Conservation (phyloP, 2,797 vertebrate species). For the Sitta carolinensis region DNA sequence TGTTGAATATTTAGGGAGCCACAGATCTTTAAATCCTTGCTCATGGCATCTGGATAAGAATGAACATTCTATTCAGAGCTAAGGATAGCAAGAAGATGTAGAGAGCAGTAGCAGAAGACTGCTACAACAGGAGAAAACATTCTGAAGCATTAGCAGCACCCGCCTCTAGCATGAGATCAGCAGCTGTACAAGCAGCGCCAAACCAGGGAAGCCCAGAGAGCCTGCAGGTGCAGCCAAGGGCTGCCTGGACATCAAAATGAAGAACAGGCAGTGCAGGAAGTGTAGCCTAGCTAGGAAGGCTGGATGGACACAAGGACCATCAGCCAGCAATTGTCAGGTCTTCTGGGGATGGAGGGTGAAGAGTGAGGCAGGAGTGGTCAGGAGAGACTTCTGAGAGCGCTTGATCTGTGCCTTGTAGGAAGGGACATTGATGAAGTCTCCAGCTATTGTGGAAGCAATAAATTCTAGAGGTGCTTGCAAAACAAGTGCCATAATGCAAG, state of each 20-base stretch:
- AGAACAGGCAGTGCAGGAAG: neutral
- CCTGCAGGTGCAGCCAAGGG: neutral
- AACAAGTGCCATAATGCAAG: neutral
- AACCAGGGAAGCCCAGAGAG: neutral
- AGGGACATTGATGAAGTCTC: rapidly evolving
- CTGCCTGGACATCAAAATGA: rapidly evolving
- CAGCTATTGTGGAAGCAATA: neutral
- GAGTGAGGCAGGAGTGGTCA: rapidly evolving
- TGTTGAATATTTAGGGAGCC: slow-evolving; percentile 42
- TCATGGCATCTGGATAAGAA: slow-evolving; percentile 8
- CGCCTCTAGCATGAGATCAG: neutral
- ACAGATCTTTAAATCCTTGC: neutral
- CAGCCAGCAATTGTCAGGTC: neutral
- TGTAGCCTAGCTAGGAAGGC: neutral
- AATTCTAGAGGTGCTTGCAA: neutral
- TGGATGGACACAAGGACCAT: rapidly evolving
- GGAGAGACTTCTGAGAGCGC: neutral
- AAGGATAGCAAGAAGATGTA: neutral
- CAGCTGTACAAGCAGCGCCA: neutral
- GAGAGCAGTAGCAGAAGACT: neutral
- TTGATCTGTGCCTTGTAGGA: neutral
- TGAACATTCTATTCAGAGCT: neutral
- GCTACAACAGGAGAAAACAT: neutral
- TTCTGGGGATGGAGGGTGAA: neutral
- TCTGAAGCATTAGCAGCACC: rapidly evolving